A percentile compares a stretch with the other conserved stretches of the same genome.
phyloP scores from a whole-genome alignment of 2,888 invertebrate species.

The Nephrotoma appendiculata region DNA sequence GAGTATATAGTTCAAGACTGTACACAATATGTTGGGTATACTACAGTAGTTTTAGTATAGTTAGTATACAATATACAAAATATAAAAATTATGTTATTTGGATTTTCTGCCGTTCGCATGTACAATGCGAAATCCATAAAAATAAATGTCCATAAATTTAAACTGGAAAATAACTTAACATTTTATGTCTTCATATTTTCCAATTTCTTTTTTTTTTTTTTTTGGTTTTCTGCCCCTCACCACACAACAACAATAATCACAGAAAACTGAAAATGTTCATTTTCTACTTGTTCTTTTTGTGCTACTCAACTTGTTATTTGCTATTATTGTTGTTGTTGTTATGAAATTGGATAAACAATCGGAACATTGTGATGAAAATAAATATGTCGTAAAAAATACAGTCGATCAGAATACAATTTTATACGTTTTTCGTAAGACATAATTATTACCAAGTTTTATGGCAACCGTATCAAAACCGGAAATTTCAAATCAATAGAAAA shows the following conservation, averaged over 20 bases:
- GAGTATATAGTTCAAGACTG: background rate
- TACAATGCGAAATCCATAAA: background rate
- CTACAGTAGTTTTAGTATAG: background rate
- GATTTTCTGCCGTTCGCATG: background rate
- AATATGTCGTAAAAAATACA: too few species aligned
- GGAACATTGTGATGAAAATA: background rate
- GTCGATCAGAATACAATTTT: too few species aligned
- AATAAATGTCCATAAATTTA: background rate
- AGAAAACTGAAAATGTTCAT: background rate
- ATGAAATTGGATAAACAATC: background rate
- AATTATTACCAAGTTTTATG: too few species aligned
- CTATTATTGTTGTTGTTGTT: background rate
- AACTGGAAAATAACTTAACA: background rate
- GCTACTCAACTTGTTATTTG: background rate
- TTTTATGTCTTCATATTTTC: background rate
- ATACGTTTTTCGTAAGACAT: too few species aligned
- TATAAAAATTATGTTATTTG: background rate
- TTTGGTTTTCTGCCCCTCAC: background rate
- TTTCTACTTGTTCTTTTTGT: background rate
- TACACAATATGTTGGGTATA: background rate
- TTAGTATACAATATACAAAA: background rate
- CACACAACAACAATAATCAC: background rate
- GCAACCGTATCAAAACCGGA: too few species aligned
- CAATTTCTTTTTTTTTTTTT: background rate
- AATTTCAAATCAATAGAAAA: too few species aligned